Conservation (phyloP, 2,797 vertebrate genomes). For the Coranthus polyacanthus region DNA sequence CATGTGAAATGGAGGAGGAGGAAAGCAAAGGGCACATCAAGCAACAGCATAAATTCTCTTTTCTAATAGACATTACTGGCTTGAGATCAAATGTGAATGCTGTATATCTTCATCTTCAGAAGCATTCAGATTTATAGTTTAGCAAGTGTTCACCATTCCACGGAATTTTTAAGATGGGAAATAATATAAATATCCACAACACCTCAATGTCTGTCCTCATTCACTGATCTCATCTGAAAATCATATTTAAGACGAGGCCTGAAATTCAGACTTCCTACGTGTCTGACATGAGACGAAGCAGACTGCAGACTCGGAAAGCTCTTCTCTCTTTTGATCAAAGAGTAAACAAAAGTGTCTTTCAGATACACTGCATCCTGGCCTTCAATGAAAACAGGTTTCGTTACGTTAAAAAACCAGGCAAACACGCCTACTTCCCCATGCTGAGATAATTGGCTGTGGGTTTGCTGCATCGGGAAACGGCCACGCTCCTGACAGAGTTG, state of each 20-base stretch:
- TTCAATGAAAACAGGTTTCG: constrained; percentile 2
- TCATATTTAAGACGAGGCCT: too few relatives aligned
- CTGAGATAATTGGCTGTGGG: constrained; percentile 62
- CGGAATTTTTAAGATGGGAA: too few relatives aligned
- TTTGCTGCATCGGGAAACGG: constrained; percentile 43
- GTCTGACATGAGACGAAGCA: too few relatives aligned
- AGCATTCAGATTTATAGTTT: constrained; percentile 10
- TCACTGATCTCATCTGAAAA: too few relatives aligned
- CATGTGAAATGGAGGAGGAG: neutral
- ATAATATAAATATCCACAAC: too few relatives aligned
- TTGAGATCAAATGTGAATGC: constrained; percentile 33
- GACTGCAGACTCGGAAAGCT: too few relatives aligned
- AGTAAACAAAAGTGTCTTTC: neutral
- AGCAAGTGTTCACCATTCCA: constrained; percentile 6
- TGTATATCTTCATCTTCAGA: constrained; percentile 18
- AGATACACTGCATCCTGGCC: neutral
- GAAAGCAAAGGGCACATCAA: constrained; percentile 21
- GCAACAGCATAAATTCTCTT: constrained; percentile 27
- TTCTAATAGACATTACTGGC: constrained; percentile 21
- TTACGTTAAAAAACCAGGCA: constrained; percentile 29
- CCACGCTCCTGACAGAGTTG: constrained; percentile 56
- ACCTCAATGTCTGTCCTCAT: too few relatives aligned
- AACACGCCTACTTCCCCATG: constrained; percentile 44
- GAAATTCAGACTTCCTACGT: too few relatives aligned
- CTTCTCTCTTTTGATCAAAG: neutral